These are phyloP conservation scores for Bactericera cockerelli DNA, from an alignment of 1,140 invertebrate genomes.

Conservation along the genomic window DNA sequence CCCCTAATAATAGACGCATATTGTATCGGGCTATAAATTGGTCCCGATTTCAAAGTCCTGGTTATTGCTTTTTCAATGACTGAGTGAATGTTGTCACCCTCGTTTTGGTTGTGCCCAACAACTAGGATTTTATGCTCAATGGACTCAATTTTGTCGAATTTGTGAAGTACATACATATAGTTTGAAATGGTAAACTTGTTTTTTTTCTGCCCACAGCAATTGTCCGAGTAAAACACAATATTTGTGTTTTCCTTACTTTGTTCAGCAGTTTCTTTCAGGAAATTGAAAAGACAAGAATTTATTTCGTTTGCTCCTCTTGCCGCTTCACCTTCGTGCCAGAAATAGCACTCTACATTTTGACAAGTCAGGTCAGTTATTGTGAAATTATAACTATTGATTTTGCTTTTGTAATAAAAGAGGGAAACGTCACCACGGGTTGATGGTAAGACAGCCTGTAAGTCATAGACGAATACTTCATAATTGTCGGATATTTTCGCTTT, in stretches of 20 bases:
- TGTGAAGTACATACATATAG: too few relatives aligned
- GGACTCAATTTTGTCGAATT: slow-evolving; percentile 20
- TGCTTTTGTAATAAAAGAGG: too few relatives aligned
- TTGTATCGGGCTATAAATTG: slow-evolving; percentile 24
- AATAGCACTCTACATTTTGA: too few relatives aligned
- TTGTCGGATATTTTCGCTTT: too few relatives aligned
- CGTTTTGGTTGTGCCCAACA: slow-evolving; percentile 30
- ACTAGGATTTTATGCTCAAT: slow-evolving; percentile 31
- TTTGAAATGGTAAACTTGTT: slow-evolving; percentile 22
- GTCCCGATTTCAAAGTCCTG: slow-evolving; percentile 24
- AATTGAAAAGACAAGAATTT: slow-evolving; percentile 11
- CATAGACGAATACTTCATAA: too few relatives aligned
- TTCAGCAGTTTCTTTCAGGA: too few relatives aligned
- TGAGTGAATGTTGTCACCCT: slow-evolving; percentile 29
- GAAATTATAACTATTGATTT: too few relatives aligned
- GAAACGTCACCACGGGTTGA: too few relatives aligned
- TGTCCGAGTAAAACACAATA: slow-evolving; percentile 13
- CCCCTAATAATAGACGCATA: slow-evolving; percentile 5
- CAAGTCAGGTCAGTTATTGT: too few relatives aligned
- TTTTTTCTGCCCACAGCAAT: slow-evolving; percentile 12
- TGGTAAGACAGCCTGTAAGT: too few relatives aligned
- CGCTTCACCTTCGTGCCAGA: too few relatives aligned
- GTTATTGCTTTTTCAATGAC: slow-evolving; percentile 25
- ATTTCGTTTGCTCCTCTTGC: too few relatives aligned
- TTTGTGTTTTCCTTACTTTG: slow-evolving; percentile 8